Evolutionary conservation across 2,888 invertebrate species (phyloP), one percentile per base, ranked within the genome.

Genomic region (Rhagium mordax): DNA sequence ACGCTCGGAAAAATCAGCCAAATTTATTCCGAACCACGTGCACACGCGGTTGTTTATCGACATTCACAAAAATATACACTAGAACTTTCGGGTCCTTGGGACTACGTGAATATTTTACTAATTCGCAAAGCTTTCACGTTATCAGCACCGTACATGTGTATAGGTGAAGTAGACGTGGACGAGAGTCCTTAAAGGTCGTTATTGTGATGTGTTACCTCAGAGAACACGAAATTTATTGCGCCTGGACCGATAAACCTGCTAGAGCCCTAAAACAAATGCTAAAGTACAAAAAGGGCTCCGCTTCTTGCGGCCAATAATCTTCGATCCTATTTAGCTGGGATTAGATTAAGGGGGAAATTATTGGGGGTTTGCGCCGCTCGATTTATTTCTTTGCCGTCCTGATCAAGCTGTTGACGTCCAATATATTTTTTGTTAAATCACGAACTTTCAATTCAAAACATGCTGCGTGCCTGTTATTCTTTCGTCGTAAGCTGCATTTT

Each of bases 81-180:
- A 59, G n/a, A 20, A 20, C 24, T 24, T n/a, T 55, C 13, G 21
- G 21, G 57, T 8, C 3, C 27, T 27, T 29, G 27, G 6, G 15
- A 57, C n/a, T 24, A 33, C 15, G 57, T 59, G 57, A 59, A 29
- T 16, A 18, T 29, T 59, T 27, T 59, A 29, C 16, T 59, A 59
- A 59, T 59, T 59, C 18, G 2, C 6, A 24, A 57, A 57, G 27
- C 57, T n/a, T 21, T 27, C 27, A 59, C 29, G 1, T 15, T 16
- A 27, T 27, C 15, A 21, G 20, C 29, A 29, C 29, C n/a, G 10
- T 13, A 13, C 13, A n/a, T 24, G 55, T 6, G 24, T n/a, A 24
- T 21, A 55, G 21, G 24, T 13, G n/a, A n/a, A 6, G 0, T 5
- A 13, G 4, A 21, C 24, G 21, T 24, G n/a, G 21, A 6, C 24